phyloP scores from a whole-genome alignment of 30 jellyfish, hydroid and myxozoan genomes.

The Cassiopea xamachana region DNA sequence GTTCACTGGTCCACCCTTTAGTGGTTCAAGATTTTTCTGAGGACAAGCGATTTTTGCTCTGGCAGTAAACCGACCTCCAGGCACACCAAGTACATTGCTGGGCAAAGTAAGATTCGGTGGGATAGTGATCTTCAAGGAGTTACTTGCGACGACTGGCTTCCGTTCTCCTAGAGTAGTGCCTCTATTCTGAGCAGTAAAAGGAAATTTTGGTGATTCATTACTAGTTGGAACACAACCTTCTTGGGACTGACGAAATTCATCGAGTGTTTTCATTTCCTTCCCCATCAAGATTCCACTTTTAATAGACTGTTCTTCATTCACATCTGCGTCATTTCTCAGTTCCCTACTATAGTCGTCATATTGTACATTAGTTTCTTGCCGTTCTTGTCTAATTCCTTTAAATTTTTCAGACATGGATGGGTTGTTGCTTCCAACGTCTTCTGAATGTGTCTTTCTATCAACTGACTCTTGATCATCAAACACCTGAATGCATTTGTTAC shows the following conservation, averaged over 20 bases:
- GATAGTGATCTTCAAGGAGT: slow-evolving; percentile 13
- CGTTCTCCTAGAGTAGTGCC: neutral
- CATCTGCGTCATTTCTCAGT: neutral
- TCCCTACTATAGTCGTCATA: neutral
- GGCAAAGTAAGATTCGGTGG: slow-evolving; percentile 38
- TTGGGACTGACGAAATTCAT: neutral
- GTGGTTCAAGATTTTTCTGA: slow-evolving; percentile 22
- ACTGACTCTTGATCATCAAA: too few relatives aligned
- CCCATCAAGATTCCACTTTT: neutral
- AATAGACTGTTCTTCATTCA: neutral
- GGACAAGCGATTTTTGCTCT: slow-evolving; percentile 54
- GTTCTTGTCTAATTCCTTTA: neutral
- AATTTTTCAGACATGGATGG: neutral
- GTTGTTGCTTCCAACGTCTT: too few relatives aligned
- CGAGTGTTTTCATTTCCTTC: neutral
- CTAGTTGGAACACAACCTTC: neutral
- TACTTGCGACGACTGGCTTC: neutral
- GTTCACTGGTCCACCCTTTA: slow-evolving; percentile 51
- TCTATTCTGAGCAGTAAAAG: neutral
- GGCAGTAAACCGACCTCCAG: slow-evolving; percentile 51
- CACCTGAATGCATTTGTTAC: neutral
- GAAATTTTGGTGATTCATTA: neutral
- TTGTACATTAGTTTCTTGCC: neutral
- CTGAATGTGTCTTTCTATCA: too few relatives aligned
- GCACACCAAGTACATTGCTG: neutral